Evolutionary conservation across 2,797 vertebrate species (phyloP), one percentile per base, ranked within the genome.

Genomic region (Etheostoma nigrum): DNA sequence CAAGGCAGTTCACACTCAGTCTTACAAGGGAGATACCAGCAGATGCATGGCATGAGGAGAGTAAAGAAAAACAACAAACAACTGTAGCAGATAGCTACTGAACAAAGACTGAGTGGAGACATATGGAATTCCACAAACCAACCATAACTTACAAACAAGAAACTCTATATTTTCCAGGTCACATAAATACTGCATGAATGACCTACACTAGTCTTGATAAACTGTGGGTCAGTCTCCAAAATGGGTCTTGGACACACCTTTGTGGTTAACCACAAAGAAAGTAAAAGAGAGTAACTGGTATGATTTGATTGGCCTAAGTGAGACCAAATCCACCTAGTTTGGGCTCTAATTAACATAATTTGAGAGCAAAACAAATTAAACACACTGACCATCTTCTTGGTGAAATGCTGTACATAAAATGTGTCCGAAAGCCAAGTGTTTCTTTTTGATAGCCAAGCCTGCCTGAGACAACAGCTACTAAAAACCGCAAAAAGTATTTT

Each of bases 1-100:
- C n/a, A 61, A 77, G 40, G 57, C 59, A 45, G 47, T 72, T 85
- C 83, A 84, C 82, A 85, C 66, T 74, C 82, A 86, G 74, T 89
- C 86, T 84, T 68, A 66, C 82, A 1, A 14, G 4, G 9, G 53
- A 89, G 69, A 83, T 9, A 74, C 71, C 81, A 89, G 83, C 72
- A 40, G 15, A 45, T 64, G 74, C 78, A 12, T 83, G 76, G 64
- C 42, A 27, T 74, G 72, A 74, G 78, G 72, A 84, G 70, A 64
- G 23, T 73, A 67, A 85, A 86, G n/a, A 78, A 76, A 57, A 84
- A 80, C 58, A 69, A 71, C 36, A 82, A 80, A 78, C 67, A 72
- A 64, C 76, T 76, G 69, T 9, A 54, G 58, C 55, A 8, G 44
- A 65, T 48, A 42, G 30, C 54, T 63, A 67, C 66, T 71, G 66